Evolutionary conservation across 2,797 vertebrate genomes (phyloP).

Genomic region (Poeciliopsis paucimaculata): DNA sequence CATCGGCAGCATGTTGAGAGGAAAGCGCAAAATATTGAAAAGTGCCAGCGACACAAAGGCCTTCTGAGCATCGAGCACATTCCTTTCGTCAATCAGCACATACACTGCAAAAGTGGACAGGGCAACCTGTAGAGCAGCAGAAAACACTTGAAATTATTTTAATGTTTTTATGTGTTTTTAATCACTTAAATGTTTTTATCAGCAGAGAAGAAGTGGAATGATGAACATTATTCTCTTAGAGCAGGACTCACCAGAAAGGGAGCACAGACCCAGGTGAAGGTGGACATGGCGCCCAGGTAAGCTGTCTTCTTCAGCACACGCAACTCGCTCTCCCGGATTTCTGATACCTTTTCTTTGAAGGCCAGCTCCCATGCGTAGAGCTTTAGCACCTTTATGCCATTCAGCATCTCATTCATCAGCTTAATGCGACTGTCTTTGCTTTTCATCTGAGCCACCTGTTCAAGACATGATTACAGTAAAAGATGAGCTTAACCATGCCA

Average conservation of each 20-base stretch:
- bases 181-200: neutral
- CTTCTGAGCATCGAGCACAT: conserved; percentile 88
- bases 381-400: conserved; percentile 96
- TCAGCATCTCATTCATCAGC: conserved; percentile 97
- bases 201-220: neutral
- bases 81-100: conserved; percentile 79
- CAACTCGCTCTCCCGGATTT: conserved; percentile 91
- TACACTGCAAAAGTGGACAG: conserved; percentile 88
- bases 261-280: conserved; percentile 97
- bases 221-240: neutral
- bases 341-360: conserved; percentile 91
- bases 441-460: conserved; percentile 97
- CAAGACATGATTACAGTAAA: neutral
- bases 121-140: conserved; percentile 81
- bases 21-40: conserved; percentile 92
- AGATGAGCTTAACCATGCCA: neutral
- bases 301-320: conserved; percentile 90
- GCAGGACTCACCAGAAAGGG: conserved; percentile 92
- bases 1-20: conserved; percentile 94
- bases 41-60: conserved; percentile 91
- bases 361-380: conserved; percentile 98
- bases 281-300: conserved; percentile 89
- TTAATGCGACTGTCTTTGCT: conserved; percentile 96
- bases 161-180: no score
- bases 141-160: neutral